Conservation (phyloP, 2,797 vertebrate species). For the Pseudopleuronectes americanus region DNA sequence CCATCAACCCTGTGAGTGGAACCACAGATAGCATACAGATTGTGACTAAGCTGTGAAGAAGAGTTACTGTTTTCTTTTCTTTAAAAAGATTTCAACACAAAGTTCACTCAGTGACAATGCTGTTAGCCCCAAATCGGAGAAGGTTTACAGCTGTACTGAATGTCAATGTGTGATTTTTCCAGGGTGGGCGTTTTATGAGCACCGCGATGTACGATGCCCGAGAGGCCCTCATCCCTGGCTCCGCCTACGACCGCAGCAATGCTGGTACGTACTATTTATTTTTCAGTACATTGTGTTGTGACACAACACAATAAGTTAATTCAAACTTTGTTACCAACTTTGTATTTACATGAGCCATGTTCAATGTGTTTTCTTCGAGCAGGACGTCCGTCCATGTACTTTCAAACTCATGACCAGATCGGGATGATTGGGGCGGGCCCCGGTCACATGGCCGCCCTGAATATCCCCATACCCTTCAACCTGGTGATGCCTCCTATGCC, state of each 20-base stretch:
- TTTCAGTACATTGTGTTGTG: neutral
- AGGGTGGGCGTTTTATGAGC: slow-evolving; percentile 99
- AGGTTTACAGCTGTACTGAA: neutral
- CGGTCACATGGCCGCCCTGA: slow-evolving; percentile 94
- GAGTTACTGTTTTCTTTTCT: too few relatives aligned
- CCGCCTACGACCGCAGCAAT: slow-evolving; percentile 95
- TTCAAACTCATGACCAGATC: slow-evolving; percentile 98
- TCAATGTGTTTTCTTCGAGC: slow-evolving; percentile 40
- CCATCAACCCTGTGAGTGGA: slow-evolving; percentile 94
- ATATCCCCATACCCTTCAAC: slow-evolving; percentile 98
- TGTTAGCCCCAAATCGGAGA: neutral
- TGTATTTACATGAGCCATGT: neutral
- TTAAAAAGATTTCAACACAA: too few relatives aligned
- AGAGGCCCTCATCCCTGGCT: slow-evolving; percentile 97
- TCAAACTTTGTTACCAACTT: neutral
- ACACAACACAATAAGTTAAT: neutral
- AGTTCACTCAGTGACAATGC: neutral
- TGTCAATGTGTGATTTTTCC: slow-evolving; percentile 24
- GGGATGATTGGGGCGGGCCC: slow-evolving; percentile 97
- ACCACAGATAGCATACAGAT: neutral
- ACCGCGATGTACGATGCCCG: slow-evolving; percentile 99
- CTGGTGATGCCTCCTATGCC: slow-evolving; percentile 98
- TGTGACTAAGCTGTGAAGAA: too few relatives aligned
- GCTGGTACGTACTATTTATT: slow-evolving; percentile 80
- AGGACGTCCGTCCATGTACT: slow-evolving; percentile 97